Base-by-base conservation (phyloP, 2,888 invertebrate genomes). In the Catonia carolina region DNA sequence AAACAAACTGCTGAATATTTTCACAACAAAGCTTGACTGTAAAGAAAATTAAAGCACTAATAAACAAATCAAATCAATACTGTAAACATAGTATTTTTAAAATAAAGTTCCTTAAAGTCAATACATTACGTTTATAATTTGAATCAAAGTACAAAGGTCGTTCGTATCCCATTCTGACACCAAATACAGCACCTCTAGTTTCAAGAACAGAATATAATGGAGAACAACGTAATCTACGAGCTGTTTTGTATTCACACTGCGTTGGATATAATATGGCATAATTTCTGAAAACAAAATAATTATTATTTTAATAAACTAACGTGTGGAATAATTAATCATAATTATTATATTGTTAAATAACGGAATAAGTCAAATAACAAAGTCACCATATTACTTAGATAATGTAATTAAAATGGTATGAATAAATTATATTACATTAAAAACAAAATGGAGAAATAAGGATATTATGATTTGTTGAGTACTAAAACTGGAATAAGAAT, bases 121-220 rank as follows among this genome's bases (percentile, higher is more conserved):
- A 27, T 6, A 27, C 4, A 27, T 62, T 72, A 78, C 79, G 72
- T 72, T 73, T 73, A 62, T 77, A 77, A 48, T 75, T 74, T 5
- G 78, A 73, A 66, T 82, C 79, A 68, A 84, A 85, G 69, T 83
- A 85, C 47, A 85, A 71, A n/a, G 84, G 81, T 63, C 84, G 71
- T 68, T 85, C 84, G 66, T 83, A 85, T 12, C 83, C 84, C 82
- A 84, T 84, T 68, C 81, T 79, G 50, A 82, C 82, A 12, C 83
- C 84, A 71, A 84, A 85, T 42, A 82, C 78, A 8, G 83, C 84
- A 1, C 83, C 83, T 56, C 77, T 74, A 54, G 77, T 77, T 70
- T 83, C 79, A 55, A 83, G 72, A 14, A 82, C 77, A 42, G 82
- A 81, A 69, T 83, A 83, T n/a, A 85, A 71, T 2, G 84, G 83